Base-by-base conservation (phyloP, 2,113 vertebrate genomes). In the Zosterops pallidus region DNA sequence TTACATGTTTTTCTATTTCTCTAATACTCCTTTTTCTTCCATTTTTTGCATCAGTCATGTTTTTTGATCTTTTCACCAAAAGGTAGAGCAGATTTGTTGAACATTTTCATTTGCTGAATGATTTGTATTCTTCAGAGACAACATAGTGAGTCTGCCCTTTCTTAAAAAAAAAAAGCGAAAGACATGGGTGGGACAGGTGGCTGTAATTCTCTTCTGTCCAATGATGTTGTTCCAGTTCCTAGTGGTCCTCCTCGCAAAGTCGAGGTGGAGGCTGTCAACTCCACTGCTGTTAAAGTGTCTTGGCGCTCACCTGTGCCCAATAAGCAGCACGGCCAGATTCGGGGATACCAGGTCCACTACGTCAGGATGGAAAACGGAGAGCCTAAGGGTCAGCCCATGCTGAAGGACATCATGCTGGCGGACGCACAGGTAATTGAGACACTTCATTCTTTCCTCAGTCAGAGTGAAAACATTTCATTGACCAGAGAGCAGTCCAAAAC, bases 181-280 rank as follows among this genome's bases (percentile, higher is more conserved):
- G 74, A 68, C 93, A 84, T 97, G 97, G 97, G 98, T 98, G 96
- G 97, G 96, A 98, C 96, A 97, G 93, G 97, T 98, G 97, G 97
- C 98, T 98, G 98, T 99, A 98, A 99, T 98, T 98, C 98, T 99
- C 95, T 99, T 99, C 98, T 99, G 98, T 99, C 98, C 99, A 97
- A 99, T 99, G 99, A 98, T 99, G 98, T 99, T 99, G 98, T 99
- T 99, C 99, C 99, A 99, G 99, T 99, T 99, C 99, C 99, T 98
- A 99, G 99, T 95, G 99, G 99, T 98, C 99, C 99, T 98, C 99
- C 99, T 99, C 99, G 99, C 97, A 99, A 99, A 99, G 99, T 99
- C 97, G 99, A 99, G 99, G 99, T 99, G 95, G 99, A 99, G 98
- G 99, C 99, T 99, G 98, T 99, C 99, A 99, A 99, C 99, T 99